Evolutionary conservation across 1,140 invertebrate genomes (phyloP), one percentile per base, ranked within the genome.

Genomic region (Mycetomoellerius zeteki): DNA sequence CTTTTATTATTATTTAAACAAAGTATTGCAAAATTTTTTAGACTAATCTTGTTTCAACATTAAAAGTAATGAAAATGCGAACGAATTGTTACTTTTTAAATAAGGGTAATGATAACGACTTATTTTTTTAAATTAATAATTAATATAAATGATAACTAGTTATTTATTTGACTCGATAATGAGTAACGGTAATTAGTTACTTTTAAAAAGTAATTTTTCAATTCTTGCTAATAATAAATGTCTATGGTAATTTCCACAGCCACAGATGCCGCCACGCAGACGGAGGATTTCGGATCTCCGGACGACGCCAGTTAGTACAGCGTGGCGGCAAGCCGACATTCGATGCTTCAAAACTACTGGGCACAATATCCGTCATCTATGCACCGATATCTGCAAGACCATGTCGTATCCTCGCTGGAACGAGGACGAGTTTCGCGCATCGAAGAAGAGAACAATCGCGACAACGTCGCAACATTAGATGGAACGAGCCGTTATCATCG

Each of bases 191-290:
- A 7, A 37, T 7, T 37, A 37, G 8, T 37, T 43, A 43, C 7
- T 43, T 43, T 43, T 10, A 43, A 43, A 43, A 43, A 43, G 2
- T 43, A 43, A 43, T 10, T 43, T 43, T 43, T 43, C 37, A 43
- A 43, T 43, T 8, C 2, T 43, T 43, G 37, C 37, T 30, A 5
- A 14, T 43, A 56, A 58, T 47, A 43, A 82, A 27, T 14, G 24
- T 30, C 50, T 3, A 14, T 19, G 43, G 8, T 10, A 54, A n/a
- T 47, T 81, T 82, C 8, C 54, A 91, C 54, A 91, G 94, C 91
- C 72, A 91, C 92, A 90, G 92, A 95, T 92, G 94, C 93, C 94
- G 94, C 94, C 95, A 95, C 94, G 93, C 94, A 95, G 86, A 95
- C 94, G 54, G 94, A 95, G 77, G 93, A 95, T 85, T 67, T 87